Conservation (phyloP, 2,797 vertebrate genomes). For the Coilia nasus region DNA sequence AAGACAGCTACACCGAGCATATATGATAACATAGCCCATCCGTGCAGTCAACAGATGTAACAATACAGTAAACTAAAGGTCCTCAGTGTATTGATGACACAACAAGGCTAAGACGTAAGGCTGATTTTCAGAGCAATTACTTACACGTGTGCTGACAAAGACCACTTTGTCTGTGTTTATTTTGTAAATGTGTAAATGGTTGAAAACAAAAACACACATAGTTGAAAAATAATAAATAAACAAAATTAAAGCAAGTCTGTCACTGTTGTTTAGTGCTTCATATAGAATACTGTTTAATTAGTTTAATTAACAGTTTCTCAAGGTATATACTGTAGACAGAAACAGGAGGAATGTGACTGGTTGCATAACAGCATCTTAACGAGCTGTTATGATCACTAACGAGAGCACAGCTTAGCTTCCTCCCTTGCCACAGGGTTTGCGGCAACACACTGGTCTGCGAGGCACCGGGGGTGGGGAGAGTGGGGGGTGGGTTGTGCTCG, state of each 20-base stretch:
- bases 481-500: neutral
- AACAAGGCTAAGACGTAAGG: neutral
- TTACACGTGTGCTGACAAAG: neutral
- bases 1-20: neutral
- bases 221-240: neutral
- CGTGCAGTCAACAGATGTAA: neutral
- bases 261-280: too few relatives aligned
- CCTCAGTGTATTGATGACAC: neutral
- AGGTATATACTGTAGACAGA: neutral
- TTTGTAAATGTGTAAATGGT: neutral
- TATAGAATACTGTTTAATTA: too few relatives aligned
- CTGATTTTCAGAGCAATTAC: neutral
- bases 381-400: neutral
- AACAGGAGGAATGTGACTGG: neutral
- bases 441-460: neutral
- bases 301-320: too few relatives aligned
- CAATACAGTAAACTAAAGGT: neutral
- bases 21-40: neutral
- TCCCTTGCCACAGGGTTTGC: neutral
- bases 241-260: neutral
- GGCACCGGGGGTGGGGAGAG: neutral
- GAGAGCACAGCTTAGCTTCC: neutral
- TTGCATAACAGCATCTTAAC: neutral
- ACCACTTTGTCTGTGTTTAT: neutral
- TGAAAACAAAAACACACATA: neutral